phyloP scores from a whole-genome alignment of 2,797 vertebrate species.

The Mus spretus region DNA sequence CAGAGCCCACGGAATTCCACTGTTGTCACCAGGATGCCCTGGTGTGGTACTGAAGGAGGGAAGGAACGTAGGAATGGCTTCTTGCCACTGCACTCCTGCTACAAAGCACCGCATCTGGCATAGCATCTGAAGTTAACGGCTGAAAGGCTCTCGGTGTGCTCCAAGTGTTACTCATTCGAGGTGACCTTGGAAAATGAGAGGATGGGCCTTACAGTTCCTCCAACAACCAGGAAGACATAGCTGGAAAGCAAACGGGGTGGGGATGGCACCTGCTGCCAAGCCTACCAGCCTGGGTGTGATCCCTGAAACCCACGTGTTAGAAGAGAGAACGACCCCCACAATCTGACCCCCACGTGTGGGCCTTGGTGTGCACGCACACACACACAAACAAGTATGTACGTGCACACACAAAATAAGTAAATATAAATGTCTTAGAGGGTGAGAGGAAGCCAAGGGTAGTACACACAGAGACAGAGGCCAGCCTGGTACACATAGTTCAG shows the following conservation, averaged over 20 bases:
- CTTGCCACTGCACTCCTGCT: neutral
- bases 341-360: neutral
- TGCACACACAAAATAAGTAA: neutral
- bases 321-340: neutral
- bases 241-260: neutral
- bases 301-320: neutral
- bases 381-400: neutral
- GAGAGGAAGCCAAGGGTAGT: neutral
- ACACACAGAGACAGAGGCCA: neutral
- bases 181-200: neutral
- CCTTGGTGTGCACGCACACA: neutral
- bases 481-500: too few relatives aligned
- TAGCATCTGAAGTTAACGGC: neutral
- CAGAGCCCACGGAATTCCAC: neutral
- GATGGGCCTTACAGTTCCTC: neutral
- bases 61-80: too few relatives aligned
- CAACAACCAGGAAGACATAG: neutral
- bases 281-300: too few relatives aligned
- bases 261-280: neutral
- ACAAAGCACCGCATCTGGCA: accelerated
- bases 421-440: neutral
- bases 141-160: neutral
- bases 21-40: neutral
- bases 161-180: neutral
- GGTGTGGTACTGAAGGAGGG: neutral